Evolutionary conservation across 2,888 invertebrate genomes (phyloP), one percentile per base, ranked within the genome.

Genomic region (Lasius platythorax): DNA sequence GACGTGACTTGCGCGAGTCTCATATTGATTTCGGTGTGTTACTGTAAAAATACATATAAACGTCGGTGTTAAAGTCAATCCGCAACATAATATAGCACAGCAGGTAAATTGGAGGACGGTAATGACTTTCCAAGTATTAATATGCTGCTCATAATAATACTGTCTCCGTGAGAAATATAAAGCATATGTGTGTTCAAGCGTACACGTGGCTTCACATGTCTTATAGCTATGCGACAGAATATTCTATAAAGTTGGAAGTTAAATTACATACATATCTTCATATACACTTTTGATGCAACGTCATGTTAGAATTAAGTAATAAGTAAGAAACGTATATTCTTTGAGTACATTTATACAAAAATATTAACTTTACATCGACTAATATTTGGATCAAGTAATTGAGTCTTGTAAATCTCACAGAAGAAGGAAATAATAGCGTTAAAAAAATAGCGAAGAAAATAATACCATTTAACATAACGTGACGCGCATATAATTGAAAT

Each of bases 221-320:
- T n/a, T 12, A 37, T 28, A 78, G 9, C n/a, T 40, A 56, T 40
- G 30, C 40, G 40, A 76, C 67, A 53, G 37, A 76, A 76, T 66
- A 56, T 46, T 76, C 67, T 46, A 37, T 50, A 50, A 76, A 67
- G 67, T 40, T 78, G n/a, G 68, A 78, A 46, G 56, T 78, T 70
- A 56, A 56, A 70, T 70, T 78, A 30, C 50, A 37, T 28, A 37
- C 40, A 53, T 28, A 50, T 70, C n/a, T 56, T 70, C 56, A 78
- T 78, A 23, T 78, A 23, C 11, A 5, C 68, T 56, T 23, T 72
- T 46, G 11, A 28, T n/a, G 33, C 12, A 67, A 56, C 4, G 11
- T 68, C 11, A 15, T 15, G 1, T 11, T 66, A 8, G 15, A 50
- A 30, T 75, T 46, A 76, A 66, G 15, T 23, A 9, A 46, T 64